phyloP scores from a whole-genome alignment of 2,113 vertebrate genomes.

The Platycercus adscitus region DNA sequence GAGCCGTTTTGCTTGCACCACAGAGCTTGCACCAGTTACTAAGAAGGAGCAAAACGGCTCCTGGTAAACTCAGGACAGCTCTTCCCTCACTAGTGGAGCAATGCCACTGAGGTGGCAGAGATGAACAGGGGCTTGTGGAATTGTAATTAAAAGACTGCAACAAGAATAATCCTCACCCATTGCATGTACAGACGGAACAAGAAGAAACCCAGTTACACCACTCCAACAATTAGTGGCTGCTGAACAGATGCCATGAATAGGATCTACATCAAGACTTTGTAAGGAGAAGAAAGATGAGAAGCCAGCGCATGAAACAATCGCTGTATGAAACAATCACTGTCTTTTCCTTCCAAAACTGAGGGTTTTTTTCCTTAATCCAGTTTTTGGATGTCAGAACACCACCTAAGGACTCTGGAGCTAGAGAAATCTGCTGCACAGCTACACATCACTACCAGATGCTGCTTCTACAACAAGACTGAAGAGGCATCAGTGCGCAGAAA shows the following conservation, averaged over 20 bases:
- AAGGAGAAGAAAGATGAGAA: not conserved
- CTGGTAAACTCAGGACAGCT: too few species aligned
- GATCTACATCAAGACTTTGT: accelerated
- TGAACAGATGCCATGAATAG: not conserved
- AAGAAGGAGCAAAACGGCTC: too few species aligned
- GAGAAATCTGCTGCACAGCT: not conserved
- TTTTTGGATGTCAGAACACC: not conserved
- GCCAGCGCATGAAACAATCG: not conserved
- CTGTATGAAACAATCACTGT: not conserved
- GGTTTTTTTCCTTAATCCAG: not conserved
- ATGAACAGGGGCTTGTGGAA: not conserved
- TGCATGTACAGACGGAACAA: too few species aligned
- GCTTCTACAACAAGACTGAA: not conserved
- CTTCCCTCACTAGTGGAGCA: not conserved
- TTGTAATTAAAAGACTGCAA: not conserved
- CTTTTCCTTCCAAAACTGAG: not conserved
- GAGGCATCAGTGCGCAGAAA: not conserved
- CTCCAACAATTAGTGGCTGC: not conserved
- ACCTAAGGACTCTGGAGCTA: not conserved
- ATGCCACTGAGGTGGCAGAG: not conserved
- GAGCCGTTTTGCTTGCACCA: too few species aligned
- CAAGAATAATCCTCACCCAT: not conserved
- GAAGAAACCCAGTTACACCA: not conserved
- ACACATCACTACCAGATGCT: not conserved
- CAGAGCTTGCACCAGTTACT: too few species aligned